A percentile compares a stretch with the other conserved stretches of the same genome.
Evolutionary conservation across 2,113 vertebrate species (phyloP).

Genomic region (Heptranchias perlo): DNA sequence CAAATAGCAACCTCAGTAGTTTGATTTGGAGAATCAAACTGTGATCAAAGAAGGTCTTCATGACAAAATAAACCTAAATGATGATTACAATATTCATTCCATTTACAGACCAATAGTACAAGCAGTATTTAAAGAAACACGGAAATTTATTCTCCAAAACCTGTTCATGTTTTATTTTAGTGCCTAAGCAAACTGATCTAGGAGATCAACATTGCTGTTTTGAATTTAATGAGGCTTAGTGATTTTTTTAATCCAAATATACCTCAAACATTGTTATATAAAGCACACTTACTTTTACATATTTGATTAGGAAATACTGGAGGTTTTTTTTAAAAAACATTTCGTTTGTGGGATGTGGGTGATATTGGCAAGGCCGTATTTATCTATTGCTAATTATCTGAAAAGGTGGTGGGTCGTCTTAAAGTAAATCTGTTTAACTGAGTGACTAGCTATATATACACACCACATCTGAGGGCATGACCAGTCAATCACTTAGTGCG

Average conservation of each 20-base stretch:
- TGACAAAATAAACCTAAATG: not conserved
- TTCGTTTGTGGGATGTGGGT: not conserved
- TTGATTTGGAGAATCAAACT: too few relatives aligned
- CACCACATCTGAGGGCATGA: not conserved
- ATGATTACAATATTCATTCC: not conserved
- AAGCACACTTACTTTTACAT: not conserved
- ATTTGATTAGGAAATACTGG: not conserved
- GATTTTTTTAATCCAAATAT: not conserved
- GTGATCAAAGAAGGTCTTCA: too few relatives aligned
- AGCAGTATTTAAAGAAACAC: not conserved
- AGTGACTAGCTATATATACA: not conserved
- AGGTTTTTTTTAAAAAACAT: not conserved
- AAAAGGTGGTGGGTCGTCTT: not conserved
- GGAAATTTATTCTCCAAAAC: not conserved
- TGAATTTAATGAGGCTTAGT: too few relatives aligned
- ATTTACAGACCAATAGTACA: not conserved
- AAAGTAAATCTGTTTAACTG: not conserved
- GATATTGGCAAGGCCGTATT: not conserved
- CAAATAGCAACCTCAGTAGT: too few relatives aligned
- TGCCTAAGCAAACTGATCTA: not conserved
- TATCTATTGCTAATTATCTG: not conserved
- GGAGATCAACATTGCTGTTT: not conserved
- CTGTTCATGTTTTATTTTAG: not conserved
- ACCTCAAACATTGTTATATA: not conserved
- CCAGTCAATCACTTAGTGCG: not conserved